phyloP scores from a whole-genome alignment of 2,797 vertebrate genomes.

The Esox masquinongy region DNA sequence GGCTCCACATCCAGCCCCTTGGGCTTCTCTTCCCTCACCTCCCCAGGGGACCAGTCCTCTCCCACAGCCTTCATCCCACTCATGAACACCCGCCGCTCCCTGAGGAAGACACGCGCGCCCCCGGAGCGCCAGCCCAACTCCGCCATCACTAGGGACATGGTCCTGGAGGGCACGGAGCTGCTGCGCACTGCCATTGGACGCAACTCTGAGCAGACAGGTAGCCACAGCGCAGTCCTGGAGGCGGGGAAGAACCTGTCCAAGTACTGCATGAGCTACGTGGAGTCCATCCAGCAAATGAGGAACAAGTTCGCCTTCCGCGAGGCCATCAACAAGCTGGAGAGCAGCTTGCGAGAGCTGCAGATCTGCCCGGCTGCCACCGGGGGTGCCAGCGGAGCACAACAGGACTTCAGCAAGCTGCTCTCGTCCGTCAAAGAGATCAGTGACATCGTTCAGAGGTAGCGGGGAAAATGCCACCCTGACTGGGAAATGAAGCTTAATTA shows the following conservation, averaged over 20 bases:
- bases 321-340: constrained; percentile 98
- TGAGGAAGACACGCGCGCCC: constrained; percentile 91
- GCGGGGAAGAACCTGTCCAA: constrained; percentile 97
- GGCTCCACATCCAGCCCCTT: constrained; percentile 60
- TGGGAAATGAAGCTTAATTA: not conserved
- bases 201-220: constrained; percentile 92
- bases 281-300: constrained; percentile 99
- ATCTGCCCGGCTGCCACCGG: constrained; percentile 89
- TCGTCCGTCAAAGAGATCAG: constrained; percentile 96
- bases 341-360: constrained; percentile 90
- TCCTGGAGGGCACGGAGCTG: constrained; percentile 87
- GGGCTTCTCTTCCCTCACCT: constrained; percentile 55
- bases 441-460: constrained; percentile 99
- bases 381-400: constrained; percentile 79
- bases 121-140: constrained; percentile 87
- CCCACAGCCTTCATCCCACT: constrained; percentile 90
- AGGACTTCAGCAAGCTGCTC: constrained; percentile 97
- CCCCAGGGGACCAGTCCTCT: constrained; percentile 55
- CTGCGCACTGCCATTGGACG: constrained; percentile 87
- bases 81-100: constrained; percentile 87
- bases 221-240: constrained; percentile 93
- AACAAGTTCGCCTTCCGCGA: constrained; percentile 98
- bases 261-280: constrained; percentile 92
- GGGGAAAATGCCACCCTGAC: constrained; percentile 28
- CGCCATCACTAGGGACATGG: constrained; percentile 88